Evolutionary conservation across 2,113 vertebrate genomes (phyloP), one percentile per base, ranked within the genome.

Genomic region (Podarcis muralis): DNA sequence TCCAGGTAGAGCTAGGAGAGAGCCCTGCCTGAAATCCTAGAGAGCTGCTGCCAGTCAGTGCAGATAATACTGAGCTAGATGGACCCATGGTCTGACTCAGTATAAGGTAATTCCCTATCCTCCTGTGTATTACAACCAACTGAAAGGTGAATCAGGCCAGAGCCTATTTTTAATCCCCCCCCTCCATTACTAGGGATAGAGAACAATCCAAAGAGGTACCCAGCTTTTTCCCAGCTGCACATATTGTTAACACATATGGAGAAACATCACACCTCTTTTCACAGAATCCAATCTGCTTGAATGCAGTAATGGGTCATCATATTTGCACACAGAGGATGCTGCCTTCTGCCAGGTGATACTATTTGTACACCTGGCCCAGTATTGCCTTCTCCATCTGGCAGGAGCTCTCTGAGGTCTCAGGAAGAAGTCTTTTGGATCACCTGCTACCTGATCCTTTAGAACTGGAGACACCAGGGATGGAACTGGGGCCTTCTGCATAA

Each of bases 261-360:
- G 37, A 43, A 9, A 81, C 37, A 94, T 8, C 3, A 7, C 2
- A 83, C 20, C 66, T 91, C 87, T 43, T 86, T 16, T 32, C 81
- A 84, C 0, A 5, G 48, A 81, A 48, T 20, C 53, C 40, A 23
- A 62, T 15, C 35, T 27, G 40, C 65, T 87, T 66, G 59, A 43
- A 62, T 53, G 35, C 35, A 69, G 35, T 57, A 15, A 5, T 0
- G 9, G 0, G 9, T 1, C 35, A 59, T 32, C 66, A n/a, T 0
- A 0, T 0, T n/a, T 2, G 32, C 87, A 65, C 0, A 18, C 16
- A 32, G 12, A 53, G 27, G 4, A 30, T 27, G 77, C 25, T 16
- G 40, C 76, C 40, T 71, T 71, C 4, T 71, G 4, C 16, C 35
- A 76, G 7, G 18, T 37, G 11, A 22, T 13, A 75, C 72, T 78